Evolutionary conservation across 1,140 invertebrate genomes (phyloP).

Genomic region (Euschistus heros): DNA sequence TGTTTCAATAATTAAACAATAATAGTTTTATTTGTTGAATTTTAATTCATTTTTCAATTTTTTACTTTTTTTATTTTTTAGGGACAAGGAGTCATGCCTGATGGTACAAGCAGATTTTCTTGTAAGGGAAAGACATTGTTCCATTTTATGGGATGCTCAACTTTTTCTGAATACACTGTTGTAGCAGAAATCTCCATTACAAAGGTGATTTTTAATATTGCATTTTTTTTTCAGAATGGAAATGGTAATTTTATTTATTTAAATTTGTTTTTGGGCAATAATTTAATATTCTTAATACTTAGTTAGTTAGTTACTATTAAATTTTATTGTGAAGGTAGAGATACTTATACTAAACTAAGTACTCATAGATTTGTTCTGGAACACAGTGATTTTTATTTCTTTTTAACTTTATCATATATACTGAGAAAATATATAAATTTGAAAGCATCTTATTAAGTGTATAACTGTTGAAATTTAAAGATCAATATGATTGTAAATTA

Average conservation of each 20-base stretch:
- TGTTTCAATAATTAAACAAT: neutral
- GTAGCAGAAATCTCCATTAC: constrained; percentile 88
- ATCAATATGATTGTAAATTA: too few species aligned
- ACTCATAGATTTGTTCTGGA: too few species aligned
- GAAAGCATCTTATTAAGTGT: too few species aligned
- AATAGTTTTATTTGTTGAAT: neutral
- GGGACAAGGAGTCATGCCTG: constrained; percentile 87
- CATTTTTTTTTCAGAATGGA: neutral
- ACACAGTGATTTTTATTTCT: too few species aligned
- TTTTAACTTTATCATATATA: too few species aligned
- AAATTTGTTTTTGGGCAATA: neutral
- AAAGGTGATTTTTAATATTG: constrained; percentile 49
- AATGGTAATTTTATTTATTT: neutral
- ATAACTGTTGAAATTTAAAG: too few species aligned
- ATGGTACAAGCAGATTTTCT: constrained; percentile 83
- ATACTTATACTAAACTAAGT: too few species aligned
- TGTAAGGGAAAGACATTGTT: constrained; percentile 82
- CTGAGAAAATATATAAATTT: too few species aligned
- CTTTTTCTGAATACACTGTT: constrained; percentile 96
- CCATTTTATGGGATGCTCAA: constrained; percentile 98
- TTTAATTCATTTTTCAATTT: constrained; percentile 1
- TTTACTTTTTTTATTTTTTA: constrained; percentile 35
- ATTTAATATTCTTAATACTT: neutral
- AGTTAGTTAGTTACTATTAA: too few species aligned
- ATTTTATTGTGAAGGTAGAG: too few species aligned